Evolutionary conservation across 2,888 invertebrate species (phyloP), one percentile per base, ranked within the genome.

Genomic region (Gymnocheta viridis): DNA sequence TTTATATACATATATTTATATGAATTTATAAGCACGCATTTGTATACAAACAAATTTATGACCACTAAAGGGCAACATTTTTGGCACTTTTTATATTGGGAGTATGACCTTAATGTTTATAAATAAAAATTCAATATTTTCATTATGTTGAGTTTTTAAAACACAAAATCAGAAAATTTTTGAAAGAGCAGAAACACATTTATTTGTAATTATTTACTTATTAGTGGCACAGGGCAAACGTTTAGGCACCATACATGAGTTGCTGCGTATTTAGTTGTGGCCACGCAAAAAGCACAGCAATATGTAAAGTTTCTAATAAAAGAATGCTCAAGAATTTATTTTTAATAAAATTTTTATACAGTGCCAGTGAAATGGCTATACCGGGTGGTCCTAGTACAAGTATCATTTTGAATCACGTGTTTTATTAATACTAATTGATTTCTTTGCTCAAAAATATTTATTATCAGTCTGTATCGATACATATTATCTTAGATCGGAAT

Each of bases 91-190:
- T 51, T 24, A 69, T 44, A 62, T 41, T 69, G 62, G 29, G 62
- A 29, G 27, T 62, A 29, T 44, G 58, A 69, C 81, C 81, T 76
- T 76, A 82, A 76, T 82, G 54, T 82, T 76, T 69, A 76, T 56
- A 82, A 76, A 82, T 76, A 76, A 76, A 81, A 62, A 74, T 60
- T 49, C 66, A 80, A 73, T 69, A 51, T 27, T 60, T 81, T 74
- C 49, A 54, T 81, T 44, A 74, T 74, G 51, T 69, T 60, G 38
- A 41, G 32, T 60, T 44, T 44, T 17, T 44, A 29, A 51, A 44
- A 54, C 9, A 73, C 7, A 60, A 4, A 1, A 24, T n/a, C 58
- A 27, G 24, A 73, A 35, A 56, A 27, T 67, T 41, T 49, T 38
- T 12, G 9, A 0, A 27, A 35, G 44, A 32, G 44, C 54, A 44